Base-by-base conservation (phyloP, 92 coral and sea anemone genomes). In the Porites rus region DNA sequence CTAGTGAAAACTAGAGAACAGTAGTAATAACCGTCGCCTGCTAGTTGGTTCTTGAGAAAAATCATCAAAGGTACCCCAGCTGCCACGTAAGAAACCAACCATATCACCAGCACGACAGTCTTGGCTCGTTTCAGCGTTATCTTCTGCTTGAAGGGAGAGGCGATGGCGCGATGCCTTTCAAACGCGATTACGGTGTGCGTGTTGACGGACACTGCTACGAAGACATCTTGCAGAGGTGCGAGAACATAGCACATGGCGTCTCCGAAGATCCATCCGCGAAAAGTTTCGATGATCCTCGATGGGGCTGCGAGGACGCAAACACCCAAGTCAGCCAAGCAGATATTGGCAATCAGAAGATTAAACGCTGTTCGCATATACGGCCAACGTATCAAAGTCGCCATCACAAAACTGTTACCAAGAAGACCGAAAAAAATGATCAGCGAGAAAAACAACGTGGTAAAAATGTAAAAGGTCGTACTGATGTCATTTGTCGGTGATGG, bases 271-370 rank as follows among this genome's bases (percentile, higher is more conserved):
- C 95, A 92, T 11, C 95, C 95, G 6, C 20, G 28, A 67, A 68
- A 85, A 72, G 50, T 56, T 62, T 92, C 92, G 51, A 88, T 51
- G 75, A 88, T 88, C 46, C 95, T 78, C 43, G 89, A 50, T 7
- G 95, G 92, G 16, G 92, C 87, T 12, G 81, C 92, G 12, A 86
- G 11, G 24, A 78, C 71, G 51, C 90, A 87, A 21, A 92, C 92
- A 10, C 84, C 86, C 25, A 92, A 19, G 51, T 92, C 95, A 4
- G 92, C 92, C 72, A 75, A 84, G 7, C 93, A 88, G 65, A 92
- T 89, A 67, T 84, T 92, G 58, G 76, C 84, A 75, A 92, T 85
- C 0, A 92, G 90, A 74, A 65, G 79, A 74, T 92, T 92, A 43
- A 91, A 89, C 1, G 95, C 79, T 31, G 95, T 80, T 38, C 46